Conservation (phyloP, 2,113 vertebrate species). For the Bubalus kerabau region DNA sequence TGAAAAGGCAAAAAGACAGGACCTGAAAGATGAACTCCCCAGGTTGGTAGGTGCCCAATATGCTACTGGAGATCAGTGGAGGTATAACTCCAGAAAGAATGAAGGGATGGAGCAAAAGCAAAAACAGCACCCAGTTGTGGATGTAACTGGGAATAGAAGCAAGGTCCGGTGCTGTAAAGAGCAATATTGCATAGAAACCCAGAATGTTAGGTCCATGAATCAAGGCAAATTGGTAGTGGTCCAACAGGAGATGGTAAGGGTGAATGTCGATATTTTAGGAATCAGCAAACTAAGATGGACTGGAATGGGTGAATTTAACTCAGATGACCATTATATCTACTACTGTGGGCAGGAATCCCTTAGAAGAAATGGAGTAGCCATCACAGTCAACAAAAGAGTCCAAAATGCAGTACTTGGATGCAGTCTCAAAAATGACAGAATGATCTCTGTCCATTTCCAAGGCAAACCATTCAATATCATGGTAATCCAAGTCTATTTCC, state of each 20-base stretch:
- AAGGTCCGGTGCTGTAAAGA: not conserved
- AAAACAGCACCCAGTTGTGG: not conserved
- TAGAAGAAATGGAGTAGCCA: not conserved
- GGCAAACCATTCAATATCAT: not conserved
- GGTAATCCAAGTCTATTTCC: not conserved
- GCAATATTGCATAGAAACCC: not conserved
- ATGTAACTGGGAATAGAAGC: not conserved
- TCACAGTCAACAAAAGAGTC: no score
- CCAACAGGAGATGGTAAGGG: not conserved
- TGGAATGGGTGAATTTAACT: not conserved
- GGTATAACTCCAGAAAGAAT: not conserved
- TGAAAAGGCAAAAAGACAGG: not conserved
- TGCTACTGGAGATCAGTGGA: not conserved
- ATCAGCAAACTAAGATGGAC: not conserved
- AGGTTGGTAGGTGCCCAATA: not conserved
- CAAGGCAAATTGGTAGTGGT: not conserved
- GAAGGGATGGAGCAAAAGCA: not conserved
- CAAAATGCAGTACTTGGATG: no score
- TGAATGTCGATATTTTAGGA: not conserved
- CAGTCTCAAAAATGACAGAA: not conserved
- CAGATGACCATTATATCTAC: not conserved
- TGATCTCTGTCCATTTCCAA: not conserved
- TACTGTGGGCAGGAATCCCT: not conserved
- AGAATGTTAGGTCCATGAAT: not conserved
- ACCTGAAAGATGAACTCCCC: not conserved